Evolutionary conservation across 1,140 invertebrate genomes (phyloP).

Genomic region (Solenopsis fugax): DNA sequence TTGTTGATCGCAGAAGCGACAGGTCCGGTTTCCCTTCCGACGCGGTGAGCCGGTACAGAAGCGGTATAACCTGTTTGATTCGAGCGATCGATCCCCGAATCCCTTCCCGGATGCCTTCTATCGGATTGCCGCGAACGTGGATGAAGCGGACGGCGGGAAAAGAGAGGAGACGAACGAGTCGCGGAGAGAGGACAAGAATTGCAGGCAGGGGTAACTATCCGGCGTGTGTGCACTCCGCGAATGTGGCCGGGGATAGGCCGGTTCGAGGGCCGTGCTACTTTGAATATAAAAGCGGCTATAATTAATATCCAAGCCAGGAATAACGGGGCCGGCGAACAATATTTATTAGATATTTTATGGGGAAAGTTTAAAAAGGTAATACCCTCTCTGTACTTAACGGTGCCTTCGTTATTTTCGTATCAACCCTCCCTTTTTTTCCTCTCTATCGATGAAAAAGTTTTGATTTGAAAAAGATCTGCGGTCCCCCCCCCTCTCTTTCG

Average conservation of each 20-base stretch:
- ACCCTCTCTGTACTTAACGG: slow-evolving; percentile 36
- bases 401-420: slow-evolving; percentile 48
- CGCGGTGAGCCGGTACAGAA: slow-evolving; percentile 9
- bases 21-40: slow-evolving; percentile 27
- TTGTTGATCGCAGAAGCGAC: slow-evolving; percentile 31
- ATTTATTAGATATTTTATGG: slow-evolving; percentile 84
- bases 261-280: slow-evolving; percentile 75
- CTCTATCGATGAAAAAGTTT: neutral
- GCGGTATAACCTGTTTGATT: slow-evolving; percentile 74
- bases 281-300: slow-evolving; percentile 84
- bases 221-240: neutral
- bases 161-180: slow-evolving; percentile 38
- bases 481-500: neutral
- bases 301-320: slow-evolving; percentile 82
- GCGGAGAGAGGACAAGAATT: slow-evolving; percentile 40
- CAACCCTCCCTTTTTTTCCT: neutral
- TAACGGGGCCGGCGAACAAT: slow-evolving; percentile 78
- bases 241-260: slow-evolving; percentile 16
- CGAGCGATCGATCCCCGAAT: slow-evolving; percentile 67
- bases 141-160: slow-evolving; percentile 61
- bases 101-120: slow-evolving; percentile 39
- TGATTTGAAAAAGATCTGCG: neutral
- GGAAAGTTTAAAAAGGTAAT: slow-evolving; percentile 84
- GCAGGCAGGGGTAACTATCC: slow-evolving; percentile 21
- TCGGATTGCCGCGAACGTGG: slow-evolving; percentile 68